A percentile compares a stretch with the other conserved stretches of the same genome.
Evolutionary conservation across 2,797 vertebrate genomes (phyloP).

Genomic region (Sebastolobus altivelis): DNA sequence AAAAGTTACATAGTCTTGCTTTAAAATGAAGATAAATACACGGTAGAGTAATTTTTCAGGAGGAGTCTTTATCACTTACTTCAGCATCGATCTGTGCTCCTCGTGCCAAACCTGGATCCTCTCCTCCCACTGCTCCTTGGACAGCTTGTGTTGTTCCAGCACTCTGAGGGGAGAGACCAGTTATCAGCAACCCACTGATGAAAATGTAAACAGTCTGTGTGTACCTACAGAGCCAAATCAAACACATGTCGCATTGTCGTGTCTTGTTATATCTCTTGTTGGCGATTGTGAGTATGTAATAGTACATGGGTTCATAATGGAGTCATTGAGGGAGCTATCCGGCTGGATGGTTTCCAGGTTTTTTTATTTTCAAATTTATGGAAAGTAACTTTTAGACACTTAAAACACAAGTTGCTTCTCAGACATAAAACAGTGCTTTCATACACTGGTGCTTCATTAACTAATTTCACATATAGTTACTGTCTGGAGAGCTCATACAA

Average conservation of each 20-base stretch:
- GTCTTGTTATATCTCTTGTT: background rate
- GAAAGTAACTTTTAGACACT: background rate
- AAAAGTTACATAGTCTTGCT: background rate
- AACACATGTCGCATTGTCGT: slow-evolving; percentile 38
- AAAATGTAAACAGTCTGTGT: slow-evolving; percentile 35
- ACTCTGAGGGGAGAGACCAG: slow-evolving; percentile 83
- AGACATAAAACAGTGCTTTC: background rate
- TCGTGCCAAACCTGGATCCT: slow-evolving; percentile 95
- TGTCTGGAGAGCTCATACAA: background rate
- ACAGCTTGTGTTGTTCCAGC: slow-evolving; percentile 96
- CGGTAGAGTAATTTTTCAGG: background rate
- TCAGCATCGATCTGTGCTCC: slow-evolving; percentile 93
- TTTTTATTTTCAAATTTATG: background rate
- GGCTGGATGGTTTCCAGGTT: background rate
- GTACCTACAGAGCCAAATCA: slow-evolving; percentile 7
- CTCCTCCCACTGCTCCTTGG: slow-evolving; percentile 96
- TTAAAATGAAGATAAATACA: background rate
- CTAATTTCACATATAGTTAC: background rate
- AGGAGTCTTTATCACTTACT: slow-evolving; percentile 83
- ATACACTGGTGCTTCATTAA: background rate
- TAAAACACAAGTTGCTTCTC: background rate
- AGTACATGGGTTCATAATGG: background rate
- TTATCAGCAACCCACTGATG: slow-evolving; percentile 36
- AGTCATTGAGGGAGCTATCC: background rate
- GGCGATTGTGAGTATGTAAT: background rate